Conservation (phyloP, 2,113 vertebrate species). For the Catagonus wagneri region DNA sequence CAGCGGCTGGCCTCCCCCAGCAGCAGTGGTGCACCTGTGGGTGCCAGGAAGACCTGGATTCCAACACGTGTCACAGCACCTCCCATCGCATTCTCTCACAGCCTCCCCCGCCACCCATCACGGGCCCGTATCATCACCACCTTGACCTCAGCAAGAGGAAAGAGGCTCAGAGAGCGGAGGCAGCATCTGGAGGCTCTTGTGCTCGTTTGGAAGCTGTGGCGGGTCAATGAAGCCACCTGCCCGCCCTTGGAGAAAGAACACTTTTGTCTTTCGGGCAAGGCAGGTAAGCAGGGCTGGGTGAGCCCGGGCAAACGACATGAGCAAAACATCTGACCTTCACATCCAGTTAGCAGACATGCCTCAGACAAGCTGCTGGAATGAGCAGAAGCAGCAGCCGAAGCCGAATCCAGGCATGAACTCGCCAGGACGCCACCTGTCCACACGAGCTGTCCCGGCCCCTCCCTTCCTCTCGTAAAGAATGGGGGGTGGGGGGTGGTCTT, state of each 20-base stretch:
- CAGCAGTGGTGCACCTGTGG: fast-evolving
- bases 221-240: background rate
- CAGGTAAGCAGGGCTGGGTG: background rate
- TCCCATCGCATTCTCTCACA: fast-evolving
- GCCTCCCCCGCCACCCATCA: fast-evolving
- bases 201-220: background rate
- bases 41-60: too few species aligned
- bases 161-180: background rate
- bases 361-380: background rate
- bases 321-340: fast-evolving
- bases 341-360: background rate
- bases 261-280: background rate
- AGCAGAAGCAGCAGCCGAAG: fast-evolving
- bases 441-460: fast-evolving
- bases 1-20: too few species aligned
- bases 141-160: background rate
- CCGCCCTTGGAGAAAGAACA: too few species aligned
- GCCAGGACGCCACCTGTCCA: too few species aligned
- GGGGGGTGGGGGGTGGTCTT: too few species aligned
- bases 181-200: background rate
- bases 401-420: fast-evolving
- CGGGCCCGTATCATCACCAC: fast-evolving
- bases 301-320: background rate
- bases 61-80: fast-evolving
- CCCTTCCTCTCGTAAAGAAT: background rate